Evolutionary conservation across 2,888 invertebrate genomes (phyloP), one percentile per base, ranked within the genome.

Genomic region (Rugalucina vietnamica): DNA sequence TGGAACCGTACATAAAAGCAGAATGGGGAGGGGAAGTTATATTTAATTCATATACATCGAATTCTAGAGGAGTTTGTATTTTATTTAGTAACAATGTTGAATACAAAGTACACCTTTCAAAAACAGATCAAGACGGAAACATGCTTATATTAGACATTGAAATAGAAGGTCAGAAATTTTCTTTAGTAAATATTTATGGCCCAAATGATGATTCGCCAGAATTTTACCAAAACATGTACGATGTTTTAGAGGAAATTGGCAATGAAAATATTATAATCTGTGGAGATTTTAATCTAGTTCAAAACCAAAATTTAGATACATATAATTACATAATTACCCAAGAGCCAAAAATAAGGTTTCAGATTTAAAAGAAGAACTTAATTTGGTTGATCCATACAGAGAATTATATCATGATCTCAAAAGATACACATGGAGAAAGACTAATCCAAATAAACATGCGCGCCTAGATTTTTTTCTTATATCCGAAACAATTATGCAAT

Each of bases 41-140:
- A 14, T 80, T 70, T 37, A 75, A 32, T 49, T 80, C 80, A 54
- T 80, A 70, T 57, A 54, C 70, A 36, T 75, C 80, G 27, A 80
- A 80, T 75, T 1, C 70, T 27, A 50, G 80, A 36, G 75, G 80
- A 4, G 74, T 65, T 27, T 73, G 74, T 39, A 69, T 80, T 50
- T 27, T 80, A 2, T 75, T 80, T 18, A 80, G 70, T 29, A 80
- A 80, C 36, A 65, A 65, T 21, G 50, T 80, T 65, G 39, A 39
- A 49, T 74, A 43, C 34, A 65, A 79, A 69, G 27, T 74, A 10
- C 29, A 24, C 3, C 54, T 70, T 36, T 37, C 50, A 21, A 74
- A 32, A 75, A 54, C 54, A 36, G 75, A 75, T 57, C 21, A 12
- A 24, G 8, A n/a, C n/a, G 57, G 75, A 21, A 75, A 70, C 70